A percentile compares a stretch with the other conserved stretches of the same genome.
These are phyloP conservation scores for Cylas formicarius DNA, from an alignment of 1,140 invertebrate genomes.

Conservation along the genomic window DNA sequence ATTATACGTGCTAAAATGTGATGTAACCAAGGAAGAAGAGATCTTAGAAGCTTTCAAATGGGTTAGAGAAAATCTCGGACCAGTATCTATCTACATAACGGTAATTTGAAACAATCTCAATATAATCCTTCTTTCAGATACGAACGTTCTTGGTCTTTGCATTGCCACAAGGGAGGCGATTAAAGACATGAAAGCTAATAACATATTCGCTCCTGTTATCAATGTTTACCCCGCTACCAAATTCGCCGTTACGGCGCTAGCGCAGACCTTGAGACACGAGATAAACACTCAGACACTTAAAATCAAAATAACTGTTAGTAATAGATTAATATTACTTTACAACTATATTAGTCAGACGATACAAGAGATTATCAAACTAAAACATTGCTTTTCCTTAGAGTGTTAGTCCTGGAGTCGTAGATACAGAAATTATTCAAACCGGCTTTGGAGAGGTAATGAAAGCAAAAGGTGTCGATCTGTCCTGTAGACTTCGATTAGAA, in stretches of 20 bases:
- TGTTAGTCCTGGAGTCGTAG: constrained; percentile 53
- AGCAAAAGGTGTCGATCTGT: constrained; percentile 6
- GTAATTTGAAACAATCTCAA: constrained; percentile 51
- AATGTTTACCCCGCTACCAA: constrained; percentile 53
- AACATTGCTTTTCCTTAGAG: constrained; percentile 38
- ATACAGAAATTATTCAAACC: constrained; percentile 48
- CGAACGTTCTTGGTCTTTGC: too few relatives aligned
- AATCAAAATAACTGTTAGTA: constrained; percentile 44
- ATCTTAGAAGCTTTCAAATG: constrained; percentile 57
- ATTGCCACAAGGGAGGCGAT: too few relatives aligned
- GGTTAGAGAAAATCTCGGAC: constrained; percentile 52
- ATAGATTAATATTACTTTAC: too few relatives aligned
- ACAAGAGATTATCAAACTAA: background rate
- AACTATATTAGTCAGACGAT: constrained; percentile 32
- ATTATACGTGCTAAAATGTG: too few relatives aligned
- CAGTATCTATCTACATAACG: constrained; percentile 57
- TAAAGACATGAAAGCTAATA: too few relatives aligned
- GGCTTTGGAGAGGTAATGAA: too few relatives aligned
- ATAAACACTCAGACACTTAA: too few relatives aligned
- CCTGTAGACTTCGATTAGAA: constrained; percentile 37
- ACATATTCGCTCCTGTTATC: constrained; percentile 24
- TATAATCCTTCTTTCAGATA: too few relatives aligned
- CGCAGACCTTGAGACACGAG: constrained; percentile 47
- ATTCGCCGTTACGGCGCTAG: too few relatives aligned
- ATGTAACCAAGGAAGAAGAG: constrained; percentile 56